Evolutionary conservation across 2,797 vertebrate species (phyloP), one percentile per base, ranked within the genome.

Genomic region (Tiaroga cobitis): DNA sequence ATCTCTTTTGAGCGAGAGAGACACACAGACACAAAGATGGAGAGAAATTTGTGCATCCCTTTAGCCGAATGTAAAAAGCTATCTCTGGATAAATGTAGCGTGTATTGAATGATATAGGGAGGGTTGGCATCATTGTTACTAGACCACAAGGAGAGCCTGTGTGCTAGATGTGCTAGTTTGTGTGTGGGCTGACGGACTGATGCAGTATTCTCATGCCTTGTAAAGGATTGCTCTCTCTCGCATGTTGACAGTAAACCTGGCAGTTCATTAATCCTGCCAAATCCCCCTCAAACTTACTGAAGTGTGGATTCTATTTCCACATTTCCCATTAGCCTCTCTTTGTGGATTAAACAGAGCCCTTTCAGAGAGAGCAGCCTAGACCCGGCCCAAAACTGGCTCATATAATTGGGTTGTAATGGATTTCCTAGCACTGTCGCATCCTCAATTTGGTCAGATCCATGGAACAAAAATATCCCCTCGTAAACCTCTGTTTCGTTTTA

Each of bases 341-440:
- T 94, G 93, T 93, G 94, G 94, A 95, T 95, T 95, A 95, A 94
- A 93, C 92, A 83, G 87, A 87, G 92, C 91, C 87, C 91, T 94
- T 95, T 92, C 93, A 91, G 87, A 94, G 90, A 81, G 91, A 94
- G 91, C 88, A 92, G 75, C 88, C 92, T 91, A 88, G 92, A 88
- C 89, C 89, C 90, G 43, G 91, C 92, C 90, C 85, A 77, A 16
- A 86, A 92, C 91, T 87, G 56, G 90, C 91, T 89, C 91, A 82
- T 93, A 93, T 94, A 95, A 95, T 95, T 94, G 94, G 93, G 92
- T 94, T 94, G 93, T 95, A 95, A 95, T 94, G 93, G 94, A 95
- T 94, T 94, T 91, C 91, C 88, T 93, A 92, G 93, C 85, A 90
- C 90, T 93, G 91, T 93, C 92, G 94, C 92, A 92, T 94, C 92